phyloP scores from a whole-genome alignment of 2,888 invertebrate species.

The Linnaemya vulpina region DNA sequence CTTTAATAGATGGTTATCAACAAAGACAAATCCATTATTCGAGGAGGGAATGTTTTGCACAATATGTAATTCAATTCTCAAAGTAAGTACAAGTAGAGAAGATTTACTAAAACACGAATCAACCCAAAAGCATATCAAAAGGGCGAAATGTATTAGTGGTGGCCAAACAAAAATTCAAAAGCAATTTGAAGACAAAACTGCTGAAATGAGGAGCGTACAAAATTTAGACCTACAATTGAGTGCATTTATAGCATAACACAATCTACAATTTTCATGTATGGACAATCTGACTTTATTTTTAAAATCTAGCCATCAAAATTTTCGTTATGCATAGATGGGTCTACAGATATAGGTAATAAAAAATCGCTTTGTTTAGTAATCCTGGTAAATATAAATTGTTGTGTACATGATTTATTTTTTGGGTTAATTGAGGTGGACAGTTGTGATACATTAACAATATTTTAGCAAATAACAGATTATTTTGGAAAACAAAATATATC shows the following conservation, averaged over 20 bases:
- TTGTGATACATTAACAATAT: not conserved
- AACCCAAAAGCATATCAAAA: too few species aligned
- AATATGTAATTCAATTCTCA: conserved; percentile 14
- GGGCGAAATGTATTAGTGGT: not conserved
- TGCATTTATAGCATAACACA: too few species aligned
- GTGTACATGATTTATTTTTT: conserved; percentile 6
- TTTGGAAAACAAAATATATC: conserved; percentile 17
- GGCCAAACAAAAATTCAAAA: not conserved
- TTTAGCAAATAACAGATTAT: not conserved
- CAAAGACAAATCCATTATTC: conserved; percentile 1
- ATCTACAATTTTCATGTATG: too few species aligned
- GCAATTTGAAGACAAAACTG: not conserved
- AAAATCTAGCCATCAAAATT: not conserved
- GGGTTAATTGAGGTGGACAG: not conserved
- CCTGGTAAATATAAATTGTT: not conserved
- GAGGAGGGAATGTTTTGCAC: conserved; percentile 69
- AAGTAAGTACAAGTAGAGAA: conserved; percentile 3
- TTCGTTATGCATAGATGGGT: not conserved
- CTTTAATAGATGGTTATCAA: conserved; percentile 14
- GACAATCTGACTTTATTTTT: not conserved
- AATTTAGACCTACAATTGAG: too few species aligned
- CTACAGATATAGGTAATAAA: not conserved
- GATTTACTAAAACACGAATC: conserved; percentile 5
- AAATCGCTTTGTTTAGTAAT: conserved; percentile 15
- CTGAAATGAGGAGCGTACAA: too few species aligned